Percentiles rank a stretch among this genome's conserved stretches.
phyloP scores from a whole-genome alignment of 92 coral and sea anemone species.

The Paragorgia papillata region DNA sequence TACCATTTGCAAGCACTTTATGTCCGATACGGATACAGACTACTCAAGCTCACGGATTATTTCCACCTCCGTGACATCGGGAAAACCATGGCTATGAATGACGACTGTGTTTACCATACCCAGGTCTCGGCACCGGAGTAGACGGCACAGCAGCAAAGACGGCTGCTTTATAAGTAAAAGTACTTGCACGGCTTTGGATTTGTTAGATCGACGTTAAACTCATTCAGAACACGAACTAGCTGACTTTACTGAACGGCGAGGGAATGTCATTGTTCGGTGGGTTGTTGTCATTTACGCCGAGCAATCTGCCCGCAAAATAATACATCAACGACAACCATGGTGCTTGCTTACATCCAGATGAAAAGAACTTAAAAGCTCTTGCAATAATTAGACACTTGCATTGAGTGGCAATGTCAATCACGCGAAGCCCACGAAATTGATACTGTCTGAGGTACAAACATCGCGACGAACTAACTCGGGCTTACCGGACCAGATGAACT shows the following conservation, averaged over 20 bases:
- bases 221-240: neutral
- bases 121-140: conserved; percentile 6
- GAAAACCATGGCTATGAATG: conserved; percentile 24
- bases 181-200: neutral
- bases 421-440: neutral
- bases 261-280: neutral
- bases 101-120: neutral
- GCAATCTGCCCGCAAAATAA: neutral
- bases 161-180: neutral
- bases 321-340: neutral
- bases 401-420: neutral
- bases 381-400: neutral
- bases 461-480: conserved; percentile 17
- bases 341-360: neutral
- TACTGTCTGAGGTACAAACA: neutral
- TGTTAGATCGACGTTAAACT: neutral
- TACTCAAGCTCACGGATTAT: no score
- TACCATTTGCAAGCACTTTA: no score
- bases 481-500: conserved; percentile 22
- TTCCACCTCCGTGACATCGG: no score
- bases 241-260: neutral
- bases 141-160: neutral
- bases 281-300: neutral
- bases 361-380: neutral
- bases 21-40: no score